phyloP scores from a whole-genome alignment of 35 echinoderm and acorn worm species.

The Acanthaster planci region DNA sequence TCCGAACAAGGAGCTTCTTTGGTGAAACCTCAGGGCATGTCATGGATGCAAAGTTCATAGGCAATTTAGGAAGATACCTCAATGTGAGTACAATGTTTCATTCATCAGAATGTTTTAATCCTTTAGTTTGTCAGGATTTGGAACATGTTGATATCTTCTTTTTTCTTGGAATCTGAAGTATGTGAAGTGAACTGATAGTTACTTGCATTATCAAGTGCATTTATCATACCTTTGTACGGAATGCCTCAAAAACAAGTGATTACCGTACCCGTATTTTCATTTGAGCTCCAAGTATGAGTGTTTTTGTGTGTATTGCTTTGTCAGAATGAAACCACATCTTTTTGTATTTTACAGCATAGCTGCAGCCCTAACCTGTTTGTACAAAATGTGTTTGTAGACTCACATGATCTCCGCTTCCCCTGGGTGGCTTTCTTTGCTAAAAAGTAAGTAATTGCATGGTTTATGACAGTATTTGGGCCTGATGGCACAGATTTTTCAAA shows the following conservation, averaged over 20 bases:
- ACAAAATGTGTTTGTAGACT: conserved; percentile 97
- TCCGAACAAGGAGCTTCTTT: conserved; percentile 69
- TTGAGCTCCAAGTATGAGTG: not conserved
- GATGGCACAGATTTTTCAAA: no score
- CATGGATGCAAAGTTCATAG: conserved; percentile 86
- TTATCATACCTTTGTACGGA: no score
- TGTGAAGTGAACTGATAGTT: not conserved
- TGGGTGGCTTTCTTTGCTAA: conserved; percentile 98
- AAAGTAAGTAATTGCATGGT: conserved; percentile 74
- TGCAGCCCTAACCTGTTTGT: conserved; percentile 95
- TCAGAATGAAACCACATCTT: not conserved
- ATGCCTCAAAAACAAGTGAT: no score
- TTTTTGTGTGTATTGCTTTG: no score
- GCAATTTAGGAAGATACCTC: conserved; percentile 92
- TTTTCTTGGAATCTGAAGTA: not conserved
- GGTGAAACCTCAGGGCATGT: conserved; percentile 87
- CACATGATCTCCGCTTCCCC: conserved; percentile 92
- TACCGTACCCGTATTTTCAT: no score
- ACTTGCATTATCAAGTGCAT: no score
- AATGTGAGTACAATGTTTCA: conserved; percentile 70
- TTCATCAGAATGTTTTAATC: not conserved
- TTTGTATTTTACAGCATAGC: conserved; percentile 77
- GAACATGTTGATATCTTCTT: not conserved
- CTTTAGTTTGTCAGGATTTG: not conserved
- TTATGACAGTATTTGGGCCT: no score